Conservation (phyloP, 2,888 invertebrate genomes). For the Mesopsocus fuscifrons region DNA sequence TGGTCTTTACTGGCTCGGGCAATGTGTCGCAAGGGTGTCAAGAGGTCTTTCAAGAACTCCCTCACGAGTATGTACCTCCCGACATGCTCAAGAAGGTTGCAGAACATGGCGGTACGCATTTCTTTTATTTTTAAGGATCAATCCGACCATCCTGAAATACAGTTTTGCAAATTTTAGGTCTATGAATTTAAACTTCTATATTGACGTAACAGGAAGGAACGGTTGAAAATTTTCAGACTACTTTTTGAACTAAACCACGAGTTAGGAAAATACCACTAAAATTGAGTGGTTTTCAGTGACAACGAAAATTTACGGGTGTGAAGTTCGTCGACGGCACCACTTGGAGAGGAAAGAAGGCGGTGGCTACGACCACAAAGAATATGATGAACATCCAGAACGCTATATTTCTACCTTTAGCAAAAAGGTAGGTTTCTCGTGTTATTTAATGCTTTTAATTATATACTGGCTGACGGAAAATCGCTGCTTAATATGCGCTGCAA, state of each 20-base stretch:
- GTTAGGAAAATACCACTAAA: no score
- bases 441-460: no score
- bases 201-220: no score
- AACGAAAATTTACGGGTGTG: constrained; percentile 91
- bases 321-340: constrained; percentile 85
- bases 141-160: no score
- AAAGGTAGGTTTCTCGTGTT: constrained; percentile 33
- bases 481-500: no score
- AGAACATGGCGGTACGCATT: constrained; percentile 91
- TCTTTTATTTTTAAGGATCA: no score
- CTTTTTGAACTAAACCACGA: no score
- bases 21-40: constrained; percentile 47
- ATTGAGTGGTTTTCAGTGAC: no score
- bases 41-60: constrained; percentile 90
- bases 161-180: no score
- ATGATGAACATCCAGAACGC: constrained; percentile 78
- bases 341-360: constrained; percentile 83
- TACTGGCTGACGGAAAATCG: no score
- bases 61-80: constrained; percentile 93
- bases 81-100: constrained; percentile 89
- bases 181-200: no score
- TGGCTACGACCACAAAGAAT: constrained; percentile 76
- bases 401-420: constrained; percentile 93
- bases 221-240: no score
- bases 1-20: constrained; percentile 81